Evolutionary conservation across 1,140 invertebrate species (phyloP), one percentile per base, ranked within the genome.

Genomic region (Bombus confusus): DNA sequence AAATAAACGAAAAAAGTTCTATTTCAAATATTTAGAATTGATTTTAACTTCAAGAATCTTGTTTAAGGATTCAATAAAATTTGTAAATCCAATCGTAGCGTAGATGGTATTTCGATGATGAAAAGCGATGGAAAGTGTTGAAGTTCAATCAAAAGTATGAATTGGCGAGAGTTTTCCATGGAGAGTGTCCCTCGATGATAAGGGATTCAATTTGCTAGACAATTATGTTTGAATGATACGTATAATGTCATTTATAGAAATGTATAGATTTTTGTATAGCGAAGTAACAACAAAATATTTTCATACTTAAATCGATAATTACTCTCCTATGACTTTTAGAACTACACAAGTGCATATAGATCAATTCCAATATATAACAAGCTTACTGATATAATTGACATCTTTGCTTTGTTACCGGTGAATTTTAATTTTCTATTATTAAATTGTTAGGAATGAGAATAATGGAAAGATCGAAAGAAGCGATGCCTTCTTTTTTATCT

Each of bases 191-290:
- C 82, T 72, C 81, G 78, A 76, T 81, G 92, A 93, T 93, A 93
- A 93, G 88, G 28, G 73, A 74, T 80, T 90, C 89, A 90, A 91
- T 93, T 92, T 88, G 90, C 85, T 85, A 78, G 77, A 68, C 89
- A 91, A 91, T 92, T 90, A 90, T 91, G 85, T 92, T 83, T 71
- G 85, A 88, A 88, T 90, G 78, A 82, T 86, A 80, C 41, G 64
- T 79, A 39, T 85, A 71, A 79, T 39, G 22, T 72, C 47, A 77
- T 78, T 77, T 41, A 39, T 34, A 71, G 22, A 84, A 86, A 83
- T 18, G 6, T 62, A 37, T 39, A 52, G 47, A 39, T 57, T 83
- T 43, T 22, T 37, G 13, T 79, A 68, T n/a, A 34, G 57, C 74
- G 28, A 68, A n/a, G 39, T 34, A 41, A 12, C 34, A 43, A 3